Evolutionary conservation across 2,797 vertebrate species (phyloP).

Genomic region (Sitta carolinensis): DNA sequence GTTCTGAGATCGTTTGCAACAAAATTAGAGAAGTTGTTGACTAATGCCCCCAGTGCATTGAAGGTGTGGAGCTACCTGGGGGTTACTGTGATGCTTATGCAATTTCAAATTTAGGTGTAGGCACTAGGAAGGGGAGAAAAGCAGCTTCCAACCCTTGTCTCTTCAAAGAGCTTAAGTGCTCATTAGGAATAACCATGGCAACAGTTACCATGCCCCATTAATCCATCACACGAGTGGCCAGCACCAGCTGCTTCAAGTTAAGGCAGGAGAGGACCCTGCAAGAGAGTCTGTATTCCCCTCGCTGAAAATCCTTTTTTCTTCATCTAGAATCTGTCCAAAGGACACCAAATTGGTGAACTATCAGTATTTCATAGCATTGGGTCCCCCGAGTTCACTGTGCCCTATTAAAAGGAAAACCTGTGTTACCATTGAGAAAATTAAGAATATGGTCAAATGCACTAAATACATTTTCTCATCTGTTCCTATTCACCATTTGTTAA

Average conservation of each 20-base stretch:
- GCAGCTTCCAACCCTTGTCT: not conserved
- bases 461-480: not conserved
- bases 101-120: not conserved
- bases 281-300: not conserved
- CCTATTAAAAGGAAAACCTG: not conserved
- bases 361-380: not conserved
- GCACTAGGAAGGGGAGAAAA: not conserved
- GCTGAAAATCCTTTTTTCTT: not conserved
- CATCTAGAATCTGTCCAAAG: not conserved
- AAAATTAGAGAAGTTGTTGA: not conserved
- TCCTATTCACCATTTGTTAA: not conserved
- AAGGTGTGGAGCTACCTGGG: not conserved
- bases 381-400: not conserved
- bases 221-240: not conserved
- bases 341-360: not conserved
- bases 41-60: not conserved
- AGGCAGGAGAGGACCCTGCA: not conserved
- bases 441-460: not conserved
- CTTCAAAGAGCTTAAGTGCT: slow-evolving; percentile 12
- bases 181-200: slow-evolving; percentile 1
- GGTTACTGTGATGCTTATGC: not conserved
- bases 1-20: not conserved
- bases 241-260: not conserved
- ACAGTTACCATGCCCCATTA: not conserved
- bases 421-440: not conserved